Evolutionary conservation across 2,888 invertebrate species (phyloP), one percentile per base, ranked within the genome.

Genomic region (Drosophila neonasuta): DNA sequence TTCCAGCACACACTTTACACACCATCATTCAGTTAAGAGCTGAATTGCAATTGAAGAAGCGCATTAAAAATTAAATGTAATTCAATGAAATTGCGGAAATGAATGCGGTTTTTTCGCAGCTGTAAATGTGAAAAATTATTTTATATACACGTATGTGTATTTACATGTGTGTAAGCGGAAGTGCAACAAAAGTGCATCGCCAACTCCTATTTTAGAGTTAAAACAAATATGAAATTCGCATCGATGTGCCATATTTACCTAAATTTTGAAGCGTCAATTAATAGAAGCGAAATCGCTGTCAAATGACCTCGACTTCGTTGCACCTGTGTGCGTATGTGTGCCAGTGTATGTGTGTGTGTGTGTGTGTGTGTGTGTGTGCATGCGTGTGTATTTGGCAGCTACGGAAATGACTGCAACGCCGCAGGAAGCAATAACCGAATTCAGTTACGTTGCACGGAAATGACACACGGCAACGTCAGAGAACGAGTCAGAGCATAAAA

Each of bases 341-440:
- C 30, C 30, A 39, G 34, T 44, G 13, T 13, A 13, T 13, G 13
- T 13, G 13, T 13, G 13, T 13, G 13, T 13, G 13, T 13, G 13
- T 13, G 13, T 13, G 13, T 50, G 29, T 54, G 59, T 39, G 62
- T 55, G 52, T 42, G 46, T 61, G 60, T 46, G 50, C 64, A 56
- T 71, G 50, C 66, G 58, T 71, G 56, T 63, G 67, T 58, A 60
- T 74, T 69, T 72, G 70, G 62, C 72, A 76, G 69, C 60, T 77
- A 57, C 83, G 86, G 82, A 84, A 82, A 85, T 83, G 82, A 81
- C 72, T 73, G 73, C 79, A 77, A 41, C 71, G 65, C 51, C 67
- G 71, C 79, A 77, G 87, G 86, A 86, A 84, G 85, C 87, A 86
- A 86, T 86, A 81, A 74, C 75, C 76, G 73, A 82, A 84, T 79